phyloP scores from a whole-genome alignment of 2,888 invertebrate species.

The Drosophila buzzatii region DNA sequence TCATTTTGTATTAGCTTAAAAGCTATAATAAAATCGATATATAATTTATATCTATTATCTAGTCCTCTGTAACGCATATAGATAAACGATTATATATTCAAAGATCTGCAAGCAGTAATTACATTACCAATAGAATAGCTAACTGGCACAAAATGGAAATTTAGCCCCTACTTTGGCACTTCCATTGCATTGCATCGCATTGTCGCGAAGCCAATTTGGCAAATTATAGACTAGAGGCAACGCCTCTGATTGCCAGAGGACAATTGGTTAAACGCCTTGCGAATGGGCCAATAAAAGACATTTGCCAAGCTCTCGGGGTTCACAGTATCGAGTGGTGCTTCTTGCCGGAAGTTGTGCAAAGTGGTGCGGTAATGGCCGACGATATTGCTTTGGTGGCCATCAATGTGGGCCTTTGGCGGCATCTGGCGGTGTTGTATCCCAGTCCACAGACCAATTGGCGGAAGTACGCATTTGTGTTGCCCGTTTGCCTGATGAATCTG shows the following conservation, averaged over 20 bases:
- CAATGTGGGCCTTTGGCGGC: constrained; percentile 80
- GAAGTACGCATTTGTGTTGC: constrained; percentile 71
- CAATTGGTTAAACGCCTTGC: constrained; percentile 46
- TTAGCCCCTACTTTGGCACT: constrained; percentile 6
- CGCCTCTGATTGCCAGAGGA: constrained; percentile 23
- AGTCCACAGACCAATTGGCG: constrained; percentile 68
- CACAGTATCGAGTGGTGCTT: constrained; percentile 55
- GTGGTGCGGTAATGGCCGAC: constrained; percentile 57
- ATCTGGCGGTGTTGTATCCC: constrained; percentile 75
- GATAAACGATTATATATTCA: not conserved
- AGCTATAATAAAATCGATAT: not conserved
- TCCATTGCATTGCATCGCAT: constrained; percentile 25
- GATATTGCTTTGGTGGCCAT: constrained; percentile 75
- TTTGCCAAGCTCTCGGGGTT: constrained; percentile 57
- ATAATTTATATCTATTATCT: not conserved
- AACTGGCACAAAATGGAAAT: constrained; percentile 16
- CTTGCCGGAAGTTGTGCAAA: constrained; percentile 7
- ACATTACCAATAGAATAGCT: constrained; percentile 8
- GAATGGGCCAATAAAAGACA: constrained; percentile 60
- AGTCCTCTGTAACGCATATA: not conserved
- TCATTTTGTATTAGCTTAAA: not conserved
- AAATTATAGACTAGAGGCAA: constrained; percentile 61
- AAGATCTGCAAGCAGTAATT: not conserved
- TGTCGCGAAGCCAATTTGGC: constrained; percentile 53
- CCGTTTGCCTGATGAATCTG: constrained; percentile 72